These are phyloP conservation scores for Apocrypta bakeri DNA, from an alignment of 1,140 invertebrate genomes.

Conservation along the genomic window DNA sequence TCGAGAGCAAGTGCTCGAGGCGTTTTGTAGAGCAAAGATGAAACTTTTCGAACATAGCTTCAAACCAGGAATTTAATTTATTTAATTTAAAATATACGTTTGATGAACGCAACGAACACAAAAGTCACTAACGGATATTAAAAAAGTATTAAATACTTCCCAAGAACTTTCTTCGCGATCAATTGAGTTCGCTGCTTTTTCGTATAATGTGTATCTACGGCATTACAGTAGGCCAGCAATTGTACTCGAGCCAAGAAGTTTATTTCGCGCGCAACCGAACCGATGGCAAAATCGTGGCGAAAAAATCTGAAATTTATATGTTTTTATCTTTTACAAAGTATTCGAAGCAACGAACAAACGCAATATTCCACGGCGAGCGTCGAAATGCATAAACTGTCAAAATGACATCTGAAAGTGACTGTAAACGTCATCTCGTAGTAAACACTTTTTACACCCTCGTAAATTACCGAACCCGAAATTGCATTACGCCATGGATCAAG, in stretches of 20 bases:
- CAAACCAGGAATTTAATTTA: conserved; percentile 48
- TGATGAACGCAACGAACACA: conserved; percentile 17
- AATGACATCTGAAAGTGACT: conserved; percentile 24
- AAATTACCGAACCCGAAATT: conserved; percentile 12
- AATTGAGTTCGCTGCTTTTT: conserved; percentile 25
- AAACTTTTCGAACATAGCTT: conserved; percentile 46
- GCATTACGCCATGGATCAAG: neutral
- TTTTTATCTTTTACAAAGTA: conserved; percentile 18
- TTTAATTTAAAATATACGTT: conserved; percentile 51
- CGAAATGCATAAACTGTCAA: conserved; percentile 6
- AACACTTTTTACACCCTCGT: conserved; percentile 28
- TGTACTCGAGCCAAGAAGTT: conserved; percentile 23
- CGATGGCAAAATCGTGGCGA: neutral
- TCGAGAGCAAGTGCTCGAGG: conserved; percentile 28
- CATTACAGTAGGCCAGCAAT: no score
- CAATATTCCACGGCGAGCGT: neutral
- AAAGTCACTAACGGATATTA: conserved; percentile 44
- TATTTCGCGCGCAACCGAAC: neutral
- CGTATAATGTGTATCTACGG: no score
- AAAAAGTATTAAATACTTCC: conserved; percentile 48
- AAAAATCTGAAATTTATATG: neutral
- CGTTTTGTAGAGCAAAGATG: conserved; percentile 44
- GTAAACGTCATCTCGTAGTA: conserved; percentile 13
- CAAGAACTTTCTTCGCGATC: neutral
- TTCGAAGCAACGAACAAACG: conserved; percentile 1